Evolutionary conservation across 2,888 invertebrate genomes (phyloP).

Genomic region (Drosophila putrida): DNA sequence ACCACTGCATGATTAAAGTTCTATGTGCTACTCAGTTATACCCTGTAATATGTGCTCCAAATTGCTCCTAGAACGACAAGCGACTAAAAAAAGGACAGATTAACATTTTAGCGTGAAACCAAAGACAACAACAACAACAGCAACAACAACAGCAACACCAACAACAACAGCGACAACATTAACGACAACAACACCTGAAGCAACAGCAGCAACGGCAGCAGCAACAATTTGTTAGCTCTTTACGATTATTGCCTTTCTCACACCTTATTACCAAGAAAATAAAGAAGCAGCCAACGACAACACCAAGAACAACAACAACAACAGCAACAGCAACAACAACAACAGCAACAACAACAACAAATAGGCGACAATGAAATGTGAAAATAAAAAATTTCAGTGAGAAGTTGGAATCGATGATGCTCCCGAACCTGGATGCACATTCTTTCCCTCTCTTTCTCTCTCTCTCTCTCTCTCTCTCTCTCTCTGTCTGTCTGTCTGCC

Average conservation of each 20-base stretch:
- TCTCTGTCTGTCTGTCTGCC: neutral
- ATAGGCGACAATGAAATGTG: slow-evolving; percentile 69
- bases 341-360: slow-evolving; percentile 40
- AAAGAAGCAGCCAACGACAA: slow-evolving; percentile 60
- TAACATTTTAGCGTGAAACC: slow-evolving; percentile 76
- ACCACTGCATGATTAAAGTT: neutral
- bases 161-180: slow-evolving; percentile 13
- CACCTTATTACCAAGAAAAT: slow-evolving; percentile 83
- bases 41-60: neutral
- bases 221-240: slow-evolving; percentile 82
- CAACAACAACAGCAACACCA: slow-evolving; percentile 11
- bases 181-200: slow-evolving; percentile 28
- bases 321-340: slow-evolving; percentile 22
- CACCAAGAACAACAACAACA: slow-evolving; percentile 8
- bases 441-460: no score
- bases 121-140: slow-evolving; percentile 48
- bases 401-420: slow-evolving; percentile 22
- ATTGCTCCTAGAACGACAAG: slow-evolving; percentile 50
- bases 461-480: no score
- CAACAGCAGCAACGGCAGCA: slow-evolving; percentile 39
- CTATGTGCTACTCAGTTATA: neutral
- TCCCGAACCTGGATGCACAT: neutral
- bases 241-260: slow-evolving; percentile 83
- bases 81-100: slow-evolving; percentile 68
- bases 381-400: slow-evolving; percentile 56